Conservation (phyloP, 1,140 invertebrate species). For the Lordiphosa mommai region DNA sequence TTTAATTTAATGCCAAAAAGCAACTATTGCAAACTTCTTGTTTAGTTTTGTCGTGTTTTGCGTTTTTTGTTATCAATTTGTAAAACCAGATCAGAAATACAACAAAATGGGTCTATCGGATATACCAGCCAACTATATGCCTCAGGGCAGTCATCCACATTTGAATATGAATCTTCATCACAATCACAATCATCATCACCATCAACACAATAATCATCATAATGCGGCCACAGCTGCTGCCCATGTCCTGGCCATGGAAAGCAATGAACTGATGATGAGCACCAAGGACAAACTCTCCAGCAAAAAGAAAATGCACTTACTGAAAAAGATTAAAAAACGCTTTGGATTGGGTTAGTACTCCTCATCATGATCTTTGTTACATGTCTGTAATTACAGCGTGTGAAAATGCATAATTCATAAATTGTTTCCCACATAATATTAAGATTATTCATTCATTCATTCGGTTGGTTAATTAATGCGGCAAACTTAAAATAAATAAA, state of each 20-base stretch:
- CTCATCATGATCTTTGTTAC: constrained; percentile 6
- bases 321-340: constrained; percentile 81
- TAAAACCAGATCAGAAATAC: constrained; percentile 11
- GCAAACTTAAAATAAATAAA: constrained; percentile 63
- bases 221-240: constrained; percentile 48
- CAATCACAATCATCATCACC: constrained; percentile 31
- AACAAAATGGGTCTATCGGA: constrained; percentile 69
- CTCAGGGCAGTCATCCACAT: constrained; percentile 55
- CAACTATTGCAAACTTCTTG: constrained; percentile 6
- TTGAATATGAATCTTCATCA: constrained; percentile 23
- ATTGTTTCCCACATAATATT: constrained; percentile 71
- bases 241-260: constrained; percentile 60
- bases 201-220: constrained; percentile 32
- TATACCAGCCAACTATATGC: constrained; percentile 71
- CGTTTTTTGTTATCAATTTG: constrained; percentile 7
- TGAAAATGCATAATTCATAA: constrained; percentile 63
- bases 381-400: constrained; percentile 47
- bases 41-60: constrained; percentile 18
- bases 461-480: constrained; percentile 61
- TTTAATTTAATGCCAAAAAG: constrained; percentile 3
- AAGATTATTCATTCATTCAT: constrained; percentile 41
- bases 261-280: constrained; percentile 61
- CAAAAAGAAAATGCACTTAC: constrained; percentile 81
- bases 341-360: constrained; percentile 81
- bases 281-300: constrained; percentile 73